Evolutionary conservation across 1,140 invertebrate genomes (phyloP).

Genomic region (Callitettix versicolor): DNA sequence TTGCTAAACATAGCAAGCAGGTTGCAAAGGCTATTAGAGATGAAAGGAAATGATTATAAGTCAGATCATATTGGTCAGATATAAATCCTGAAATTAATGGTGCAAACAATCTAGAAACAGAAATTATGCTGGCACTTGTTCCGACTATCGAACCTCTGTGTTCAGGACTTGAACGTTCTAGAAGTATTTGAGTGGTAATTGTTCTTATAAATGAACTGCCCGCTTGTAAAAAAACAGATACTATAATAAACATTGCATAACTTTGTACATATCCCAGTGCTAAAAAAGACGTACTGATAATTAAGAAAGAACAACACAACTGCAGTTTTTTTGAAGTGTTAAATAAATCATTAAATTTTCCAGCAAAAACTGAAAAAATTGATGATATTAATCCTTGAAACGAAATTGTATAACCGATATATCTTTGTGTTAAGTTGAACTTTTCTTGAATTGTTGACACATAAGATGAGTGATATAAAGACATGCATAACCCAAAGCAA

Average conservation of each 20-base stretch:
- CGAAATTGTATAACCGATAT: constrained; percentile 49
- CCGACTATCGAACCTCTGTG: constrained; percentile 43
- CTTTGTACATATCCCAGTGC: constrained; percentile 35
- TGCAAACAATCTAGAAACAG: constrained; percentile 39
- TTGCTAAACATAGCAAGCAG: not conserved
- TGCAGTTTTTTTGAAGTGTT: constrained; percentile 35
- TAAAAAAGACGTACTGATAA: constrained; percentile 36
- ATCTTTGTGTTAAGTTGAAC: constrained; percentile 41
- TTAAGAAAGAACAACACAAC: constrained; percentile 39
- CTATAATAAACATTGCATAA: constrained; percentile 36
- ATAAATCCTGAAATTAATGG: constrained; percentile 40
- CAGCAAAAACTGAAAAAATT: constrained; percentile 35
- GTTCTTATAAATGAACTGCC: constrained; percentile 40
- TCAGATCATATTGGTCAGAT: constrained; percentile 32
- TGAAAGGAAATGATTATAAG: not conserved
- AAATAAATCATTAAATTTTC: constrained; percentile 37
- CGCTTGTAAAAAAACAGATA: constrained; percentile 39
- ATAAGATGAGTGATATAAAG: constrained; percentile 29
- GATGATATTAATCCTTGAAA: constrained; percentile 44
- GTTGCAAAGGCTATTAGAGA: not conserved
- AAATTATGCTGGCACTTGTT: constrained; percentile 43
- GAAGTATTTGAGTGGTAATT: constrained; percentile 41
- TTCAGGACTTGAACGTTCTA: constrained; percentile 36
- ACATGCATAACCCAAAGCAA: constrained; percentile 43
- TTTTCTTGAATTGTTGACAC: constrained; percentile 40